Percentiles rank a stretch among this genome's conserved stretches.
Conservation (phyloP, 2,888 invertebrate genomes). For the Sinohyriopsis cumingii region DNA sequence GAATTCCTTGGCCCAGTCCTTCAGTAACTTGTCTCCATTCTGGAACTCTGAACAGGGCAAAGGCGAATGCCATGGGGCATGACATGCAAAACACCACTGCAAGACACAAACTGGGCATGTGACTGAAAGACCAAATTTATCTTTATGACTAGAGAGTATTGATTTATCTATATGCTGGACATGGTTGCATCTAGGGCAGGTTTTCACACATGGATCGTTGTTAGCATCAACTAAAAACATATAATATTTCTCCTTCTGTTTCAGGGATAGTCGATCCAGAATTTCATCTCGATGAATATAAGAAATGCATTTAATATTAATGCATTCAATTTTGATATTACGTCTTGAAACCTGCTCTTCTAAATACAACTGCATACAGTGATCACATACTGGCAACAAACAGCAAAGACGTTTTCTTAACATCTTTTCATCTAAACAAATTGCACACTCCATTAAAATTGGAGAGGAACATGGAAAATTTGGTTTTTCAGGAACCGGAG, state of each 20-base stretch:
- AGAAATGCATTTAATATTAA: slow-evolving; percentile 57
- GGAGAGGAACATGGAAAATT: slow-evolving; percentile 35
- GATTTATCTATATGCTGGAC: slow-evolving; percentile 20
- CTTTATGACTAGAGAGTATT: slow-evolving; percentile 4
- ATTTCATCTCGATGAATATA: slow-evolving; percentile 69
- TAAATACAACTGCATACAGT: slow-evolving; percentile 66
- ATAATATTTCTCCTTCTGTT: slow-evolving; percentile 65
- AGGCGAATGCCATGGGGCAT: slow-evolving; percentile 70
- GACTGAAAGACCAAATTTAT: slow-evolving; percentile 49
- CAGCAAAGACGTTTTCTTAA: slow-evolving; percentile 67
- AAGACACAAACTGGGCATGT: slow-evolving; percentile 67
- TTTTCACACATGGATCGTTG: slow-evolving; percentile 67
- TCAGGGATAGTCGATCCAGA: slow-evolving; percentile 54
- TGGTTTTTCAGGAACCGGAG: slow-evolving; percentile 6
- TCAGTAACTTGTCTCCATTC: slow-evolving; percentile 70
- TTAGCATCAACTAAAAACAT: slow-evolving; percentile 68
- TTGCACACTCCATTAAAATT: slow-evolving; percentile 54
- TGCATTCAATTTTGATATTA: slow-evolving; percentile 67
- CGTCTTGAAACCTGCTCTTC: slow-evolving; percentile 61
- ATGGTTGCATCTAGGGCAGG: slow-evolving; percentile 71
- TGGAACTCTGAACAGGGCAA: slow-evolving; percentile 69
- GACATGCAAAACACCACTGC: slow-evolving; percentile 72
- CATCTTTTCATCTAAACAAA: slow-evolving; percentile 60
- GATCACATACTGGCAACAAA: slow-evolving; percentile 64
- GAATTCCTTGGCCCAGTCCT: slow-evolving; percentile 70